These are phyloP conservation scores for Macrotis lagotis DNA, from an alignment of 2,113 vertebrate genomes.

Conservation along the genomic window DNA sequence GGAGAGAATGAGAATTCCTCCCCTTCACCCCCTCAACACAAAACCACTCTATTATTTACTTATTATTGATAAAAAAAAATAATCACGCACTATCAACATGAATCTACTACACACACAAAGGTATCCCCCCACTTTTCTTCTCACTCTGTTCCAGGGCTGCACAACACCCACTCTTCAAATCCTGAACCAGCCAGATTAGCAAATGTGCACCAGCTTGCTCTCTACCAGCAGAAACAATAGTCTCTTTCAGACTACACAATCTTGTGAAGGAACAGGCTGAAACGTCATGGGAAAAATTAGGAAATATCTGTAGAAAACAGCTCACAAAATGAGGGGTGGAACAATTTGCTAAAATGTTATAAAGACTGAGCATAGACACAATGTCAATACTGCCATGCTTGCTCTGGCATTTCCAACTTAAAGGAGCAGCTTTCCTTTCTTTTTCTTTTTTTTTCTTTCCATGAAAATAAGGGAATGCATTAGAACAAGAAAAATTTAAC, in stretches of 20 bases:
- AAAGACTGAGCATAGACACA: slow-evolving; percentile 71
- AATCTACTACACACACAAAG: background rate
- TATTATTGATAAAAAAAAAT: slow-evolving; percentile 59
- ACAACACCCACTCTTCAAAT: slow-evolving; percentile 82
- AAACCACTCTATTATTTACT: slow-evolving; percentile 35
- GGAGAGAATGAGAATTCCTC: background rate
- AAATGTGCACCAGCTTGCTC: slow-evolving; percentile 72
- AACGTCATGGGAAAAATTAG: slow-evolving; percentile 87
- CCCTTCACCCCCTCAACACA: slow-evolving; percentile 27
- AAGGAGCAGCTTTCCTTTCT: slow-evolving; percentile 41
- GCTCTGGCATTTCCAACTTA: slow-evolving; percentile 47
- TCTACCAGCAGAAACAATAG: slow-evolving; percentile 84
- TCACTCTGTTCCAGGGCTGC: slow-evolving; percentile 20
- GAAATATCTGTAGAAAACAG: slow-evolving; percentile 84
- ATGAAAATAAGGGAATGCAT: slow-evolving; percentile 6
- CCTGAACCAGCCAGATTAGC: slow-evolving; percentile 78
- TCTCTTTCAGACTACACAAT: slow-evolving; percentile 83
- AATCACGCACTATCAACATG: background rate
- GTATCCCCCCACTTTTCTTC: slow-evolving; percentile 57
- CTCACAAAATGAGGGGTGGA: slow-evolving; percentile 81
- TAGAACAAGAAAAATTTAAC: slow-evolving; percentile 45
- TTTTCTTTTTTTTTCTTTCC: slow-evolving; percentile 5
- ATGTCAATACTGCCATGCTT: slow-evolving; percentile 58
- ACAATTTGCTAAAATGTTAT: slow-evolving; percentile 74
- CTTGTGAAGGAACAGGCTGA: slow-evolving; percentile 81